A percentile compares a stretch with the other conserved stretches of the same genome.
phyloP scores from a whole-genome alignment of 1,140 invertebrate species.

The Drosophila nigrodunni region DNA sequence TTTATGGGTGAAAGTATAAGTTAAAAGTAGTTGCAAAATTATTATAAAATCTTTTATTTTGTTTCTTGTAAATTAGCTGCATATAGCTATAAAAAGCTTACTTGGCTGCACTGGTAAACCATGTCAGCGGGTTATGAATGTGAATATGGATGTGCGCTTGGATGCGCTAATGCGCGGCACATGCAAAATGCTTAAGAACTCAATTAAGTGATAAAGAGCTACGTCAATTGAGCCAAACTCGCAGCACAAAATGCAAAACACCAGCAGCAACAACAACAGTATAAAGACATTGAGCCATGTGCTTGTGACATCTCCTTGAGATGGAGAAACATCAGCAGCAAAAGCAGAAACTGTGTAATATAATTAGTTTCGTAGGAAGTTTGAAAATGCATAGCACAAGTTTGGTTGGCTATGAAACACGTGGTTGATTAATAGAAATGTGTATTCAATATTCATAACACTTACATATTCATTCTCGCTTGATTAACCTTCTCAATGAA shows the following conservation, averaged over 20 bases:
- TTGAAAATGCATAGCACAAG: neutral
- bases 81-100: no score
- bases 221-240: slow-evolving; percentile 35
- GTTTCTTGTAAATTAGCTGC: no score
- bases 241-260: slow-evolving; percentile 16
- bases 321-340: neutral
- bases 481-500: neutral
- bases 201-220: slow-evolving; percentile 60
- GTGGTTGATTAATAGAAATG: neutral
- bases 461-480: neutral
- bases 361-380: slow-evolving; percentile 35
- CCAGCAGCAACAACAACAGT: slow-evolving; percentile 15
- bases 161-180: slow-evolving; percentile 47
- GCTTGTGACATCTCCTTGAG: neutral
- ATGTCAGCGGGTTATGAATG: slow-evolving; percentile 27
- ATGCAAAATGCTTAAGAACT: slow-evolving; percentile 60
- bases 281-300: slow-evolving; percentile 2
- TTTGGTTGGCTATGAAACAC: slow-evolving; percentile 1
- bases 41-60: no score
- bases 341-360: slow-evolving; percentile 21
- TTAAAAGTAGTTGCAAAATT: no score
- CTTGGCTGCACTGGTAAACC: neutral
- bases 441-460: slow-evolving; percentile 2
- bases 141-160: slow-evolving; percentile 47
- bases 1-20: no score